Evolutionary conservation across 2,797 vertebrate genomes (phyloP), one percentile per base, ranked within the genome.

Genomic region (Ptychadena robeensis): DNA sequence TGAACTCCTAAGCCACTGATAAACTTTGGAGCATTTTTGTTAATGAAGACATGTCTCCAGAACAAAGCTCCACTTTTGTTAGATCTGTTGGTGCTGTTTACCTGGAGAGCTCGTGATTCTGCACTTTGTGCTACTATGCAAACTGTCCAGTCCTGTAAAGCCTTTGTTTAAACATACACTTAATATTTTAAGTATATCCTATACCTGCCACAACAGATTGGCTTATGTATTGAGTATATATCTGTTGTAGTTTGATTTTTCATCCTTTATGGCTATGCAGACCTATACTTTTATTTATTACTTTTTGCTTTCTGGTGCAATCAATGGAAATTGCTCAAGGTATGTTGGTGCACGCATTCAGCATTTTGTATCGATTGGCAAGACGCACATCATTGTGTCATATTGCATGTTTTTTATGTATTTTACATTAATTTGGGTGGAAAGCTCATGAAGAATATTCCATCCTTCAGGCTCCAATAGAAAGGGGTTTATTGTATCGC

Each of bases 111-210:
- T 27, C 25, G 4, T 4, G 2, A 68, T 11, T 32, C 7, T 69
- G 76, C 76, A 69, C 76, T 78, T 48, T 53, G 38, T 44, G 27
- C 35, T 64, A 40, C 63, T 78, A 78, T 67, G 75, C 63, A 78
- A 78, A 34, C 14, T n/a, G 34, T 32, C 9, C 28, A 27, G 7
- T 11, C 40, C 25, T 14, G 25, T 12, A 27, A 15, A 53, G 22
- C 44, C 4, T 22, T 3, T 22, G 18, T 3, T 15, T 53, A n/a
- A 15, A 48, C 9, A 14, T 44, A 44, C 40, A 44, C 12, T 44
- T 44, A 44, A 12, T 4, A 53, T 53, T 53, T 53, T 53, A 53
- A 53, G 5, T 53, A 48, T 48, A 53, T 53, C 22, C 40, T 48
- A 48, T 53, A 18, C 22, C 7, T 53, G 7, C 15, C 44, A 53